These are phyloP conservation scores for Acrossocheilus wenchowensis DNA, from an alignment of 2,797 vertebrate species.

Conservation along the genomic window DNA sequence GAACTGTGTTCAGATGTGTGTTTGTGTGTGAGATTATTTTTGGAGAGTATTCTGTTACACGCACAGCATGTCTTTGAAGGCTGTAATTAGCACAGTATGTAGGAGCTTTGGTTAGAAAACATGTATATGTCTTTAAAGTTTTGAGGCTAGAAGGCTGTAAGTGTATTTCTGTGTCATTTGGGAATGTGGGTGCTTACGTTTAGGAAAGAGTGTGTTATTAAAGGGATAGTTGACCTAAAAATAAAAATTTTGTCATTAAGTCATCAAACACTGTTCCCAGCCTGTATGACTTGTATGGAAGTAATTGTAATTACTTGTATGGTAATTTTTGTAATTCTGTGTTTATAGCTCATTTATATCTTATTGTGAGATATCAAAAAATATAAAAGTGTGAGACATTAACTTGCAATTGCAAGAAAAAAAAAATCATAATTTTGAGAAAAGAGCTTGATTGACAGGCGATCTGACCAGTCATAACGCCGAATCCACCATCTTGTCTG, in stretches of 20 bases:
- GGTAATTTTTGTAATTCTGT: not conserved
- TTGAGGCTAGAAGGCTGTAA: not conserved
- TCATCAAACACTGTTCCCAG: not conserved
- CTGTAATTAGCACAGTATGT: slow-evolving; percentile 55
- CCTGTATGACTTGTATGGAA: not conserved
- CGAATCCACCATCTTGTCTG: too few relatives aligned
- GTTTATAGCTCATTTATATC: not conserved
- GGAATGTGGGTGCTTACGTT: slow-evolving; percentile 1
- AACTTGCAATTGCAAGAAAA: not conserved
- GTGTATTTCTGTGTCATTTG: not conserved
- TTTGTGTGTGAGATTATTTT: slow-evolving; percentile 63
- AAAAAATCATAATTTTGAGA: not conserved
- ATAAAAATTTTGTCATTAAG: not conserved
- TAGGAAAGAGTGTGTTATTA: not conserved
- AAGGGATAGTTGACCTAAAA: not conserved
- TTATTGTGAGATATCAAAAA: not conserved
- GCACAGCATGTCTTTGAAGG: slow-evolving; percentile 23
- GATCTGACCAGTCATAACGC: too few relatives aligned
- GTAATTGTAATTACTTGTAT: not conserved
- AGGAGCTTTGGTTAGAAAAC: slow-evolving; percentile 16
- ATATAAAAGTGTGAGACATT: not conserved
- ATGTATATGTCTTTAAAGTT: slow-evolving; percentile 20
- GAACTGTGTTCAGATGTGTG: slow-evolving; percentile 21
- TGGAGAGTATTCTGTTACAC: slow-evolving; percentile 58
- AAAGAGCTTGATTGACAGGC: not conserved